Percentiles rank a stretch among this genome's conserved stretches.
These are phyloP conservation scores for Rafetus swinhoei DNA, from an alignment of 2,113 vertebrate genomes.

Conservation along the genomic window DNA sequence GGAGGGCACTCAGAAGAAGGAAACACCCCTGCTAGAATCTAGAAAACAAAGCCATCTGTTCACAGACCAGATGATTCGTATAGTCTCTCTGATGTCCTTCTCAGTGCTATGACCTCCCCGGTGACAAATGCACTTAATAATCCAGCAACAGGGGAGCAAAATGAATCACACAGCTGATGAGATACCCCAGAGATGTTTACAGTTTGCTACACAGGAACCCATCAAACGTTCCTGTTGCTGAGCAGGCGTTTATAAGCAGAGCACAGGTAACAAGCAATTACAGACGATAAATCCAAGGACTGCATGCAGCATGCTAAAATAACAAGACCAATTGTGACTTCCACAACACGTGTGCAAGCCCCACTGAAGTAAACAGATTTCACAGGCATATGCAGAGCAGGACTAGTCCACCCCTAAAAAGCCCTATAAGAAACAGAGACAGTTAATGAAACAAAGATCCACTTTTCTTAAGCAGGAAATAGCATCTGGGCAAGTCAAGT, in stretches of 20 bases:
- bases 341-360: background rate
- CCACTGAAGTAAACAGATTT: background rate
- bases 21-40: rapidly evolving
- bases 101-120: background rate
- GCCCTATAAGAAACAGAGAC: background rate
- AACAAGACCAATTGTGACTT: background rate
- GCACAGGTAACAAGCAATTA: background rate
- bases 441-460: background rate
- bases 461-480: background rate
- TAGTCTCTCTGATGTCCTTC: background rate
- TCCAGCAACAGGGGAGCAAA: rapidly evolving
- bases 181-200: background rate
- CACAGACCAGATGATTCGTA: background rate
- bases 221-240: background rate
- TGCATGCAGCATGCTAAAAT: background rate
- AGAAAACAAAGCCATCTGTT: background rate
- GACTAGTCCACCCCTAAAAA: background rate
- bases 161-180: rapidly evolving
- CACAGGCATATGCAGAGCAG: background rate
- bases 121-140: background rate
- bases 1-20: background rate
- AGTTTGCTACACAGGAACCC: background rate
- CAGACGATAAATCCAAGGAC: background rate
- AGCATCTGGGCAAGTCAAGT: background rate
- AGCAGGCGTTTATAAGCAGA: background rate